Percentiles rank a stretch among this genome's conserved stretches.
These are phyloP conservation scores for Chelonoidis abingdonii DNA, from an alignment of 2,113 vertebrate genomes.

Conservation along the genomic window DNA sequence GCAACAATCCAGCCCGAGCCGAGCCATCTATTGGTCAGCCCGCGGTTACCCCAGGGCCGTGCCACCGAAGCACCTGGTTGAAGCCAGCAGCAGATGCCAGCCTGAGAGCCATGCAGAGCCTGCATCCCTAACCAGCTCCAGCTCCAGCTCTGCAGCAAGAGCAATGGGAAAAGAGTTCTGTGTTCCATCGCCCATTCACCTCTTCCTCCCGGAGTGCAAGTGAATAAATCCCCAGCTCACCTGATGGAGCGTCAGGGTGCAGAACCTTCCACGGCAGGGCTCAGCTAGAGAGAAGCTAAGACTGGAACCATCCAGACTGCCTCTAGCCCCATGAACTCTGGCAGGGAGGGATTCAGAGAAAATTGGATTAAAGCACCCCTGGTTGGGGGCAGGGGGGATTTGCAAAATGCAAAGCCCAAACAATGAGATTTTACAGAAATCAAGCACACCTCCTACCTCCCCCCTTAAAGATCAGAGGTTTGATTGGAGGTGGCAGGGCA, in stretches of 20 bases:
- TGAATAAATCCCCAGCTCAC: not conserved
- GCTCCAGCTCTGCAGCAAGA: not conserved
- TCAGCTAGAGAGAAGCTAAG: not conserved
- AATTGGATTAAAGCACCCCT: not conserved
- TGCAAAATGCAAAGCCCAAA: no score
- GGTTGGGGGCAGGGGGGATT: no score
- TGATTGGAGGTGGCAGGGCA: not conserved
- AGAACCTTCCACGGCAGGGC: not conserved
- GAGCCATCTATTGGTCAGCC: not conserved
- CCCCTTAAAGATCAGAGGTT: not conserved
- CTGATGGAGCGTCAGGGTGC: fast-evolving
- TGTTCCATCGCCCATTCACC: not conserved
- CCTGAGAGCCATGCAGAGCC: no score
- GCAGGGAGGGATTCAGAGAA: not conserved
- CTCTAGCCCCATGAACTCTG: not conserved
- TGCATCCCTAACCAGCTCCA: not conserved
- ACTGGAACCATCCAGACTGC: not conserved
- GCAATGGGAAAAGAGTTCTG: not conserved
- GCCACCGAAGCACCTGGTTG: no score
- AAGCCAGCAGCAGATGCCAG: not conserved
- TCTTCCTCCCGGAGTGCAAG: not conserved
- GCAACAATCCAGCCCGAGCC: not conserved
- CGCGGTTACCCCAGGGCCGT: not conserved
- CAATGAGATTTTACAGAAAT: not conserved
- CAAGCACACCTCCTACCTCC: not conserved